These are phyloP conservation scores for Limenitis camilla DNA, from an alignment of 2,888 invertebrate genomes.

Conservation along the genomic window DNA sequence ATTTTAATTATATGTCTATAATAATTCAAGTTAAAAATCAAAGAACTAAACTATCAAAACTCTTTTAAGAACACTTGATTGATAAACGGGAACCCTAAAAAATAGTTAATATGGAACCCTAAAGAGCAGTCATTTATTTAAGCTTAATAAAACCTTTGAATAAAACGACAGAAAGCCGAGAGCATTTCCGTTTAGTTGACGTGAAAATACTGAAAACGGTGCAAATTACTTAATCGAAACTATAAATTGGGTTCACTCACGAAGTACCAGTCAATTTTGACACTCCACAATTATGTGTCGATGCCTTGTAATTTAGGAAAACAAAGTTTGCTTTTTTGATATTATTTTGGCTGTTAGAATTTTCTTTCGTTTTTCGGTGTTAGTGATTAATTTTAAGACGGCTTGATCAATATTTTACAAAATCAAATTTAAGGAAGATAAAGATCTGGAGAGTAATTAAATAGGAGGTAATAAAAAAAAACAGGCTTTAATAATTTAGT, in stretches of 20 bases:
- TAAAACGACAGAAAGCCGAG: not conserved
- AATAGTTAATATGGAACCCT: not conserved
- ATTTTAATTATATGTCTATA: too few species aligned
- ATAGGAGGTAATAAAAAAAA: too few species aligned
- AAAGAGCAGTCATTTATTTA: not conserved
- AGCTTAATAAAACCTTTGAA: not conserved
- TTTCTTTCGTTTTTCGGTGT: too few species aligned
- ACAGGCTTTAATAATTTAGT: too few species aligned
- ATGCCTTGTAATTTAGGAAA: conserved; percentile 14
- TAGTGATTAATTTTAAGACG: too few species aligned
- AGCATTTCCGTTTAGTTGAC: conserved; percentile 3
- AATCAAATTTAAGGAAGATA: too few species aligned
- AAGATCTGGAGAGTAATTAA: too few species aligned
- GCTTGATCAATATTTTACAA: too few species aligned
- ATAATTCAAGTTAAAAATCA: too few species aligned
- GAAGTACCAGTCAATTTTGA: conserved; percentile 18
- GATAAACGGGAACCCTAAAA: too few species aligned
- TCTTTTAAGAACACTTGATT: too few species aligned
- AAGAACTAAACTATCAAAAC: too few species aligned
- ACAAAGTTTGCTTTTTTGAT: not conserved
- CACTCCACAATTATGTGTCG: conserved; percentile 28
- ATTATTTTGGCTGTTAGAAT: not conserved
- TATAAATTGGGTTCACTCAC: conserved; percentile 34
- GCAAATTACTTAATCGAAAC: conserved; percentile 34
- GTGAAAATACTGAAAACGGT: conserved; percentile 21